These are phyloP conservation scores for Drosophila quasianomalipes DNA, from an alignment of 2,888 invertebrate genomes.

Conservation along the genomic window DNA sequence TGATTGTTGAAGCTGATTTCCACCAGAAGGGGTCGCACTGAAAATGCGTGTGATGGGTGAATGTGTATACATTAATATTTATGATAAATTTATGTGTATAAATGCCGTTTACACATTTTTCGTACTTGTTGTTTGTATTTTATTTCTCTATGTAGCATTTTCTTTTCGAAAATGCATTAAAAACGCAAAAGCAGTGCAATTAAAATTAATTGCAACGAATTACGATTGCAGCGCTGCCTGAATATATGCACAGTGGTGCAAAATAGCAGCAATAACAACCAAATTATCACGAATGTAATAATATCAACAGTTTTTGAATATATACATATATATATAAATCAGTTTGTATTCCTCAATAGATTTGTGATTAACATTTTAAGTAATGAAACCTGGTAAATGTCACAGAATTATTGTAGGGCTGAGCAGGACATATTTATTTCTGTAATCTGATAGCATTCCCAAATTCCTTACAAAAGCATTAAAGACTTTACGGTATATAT, in stretches of 20 bases:
- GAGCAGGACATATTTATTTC: too few relatives aligned
- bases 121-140: conserved; percentile 12
- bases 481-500: not conserved
- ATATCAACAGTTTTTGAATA: not conserved
- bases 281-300: conserved; percentile 6
- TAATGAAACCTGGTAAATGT: not conserved
- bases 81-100: conserved; percentile 74
- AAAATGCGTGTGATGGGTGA: conserved; percentile 23
- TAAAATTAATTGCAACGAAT: conserved; percentile 78
- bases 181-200: conserved; percentile 70
- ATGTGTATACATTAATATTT: conserved; percentile 60
- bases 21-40: conserved; percentile 93
- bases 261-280: conserved; percentile 27
- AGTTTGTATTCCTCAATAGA: not conserved
- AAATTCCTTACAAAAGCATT: not conserved
- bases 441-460: not conserved
- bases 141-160: conserved; percentile 26
- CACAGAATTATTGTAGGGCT: too few relatives aligned
- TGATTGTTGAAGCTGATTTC: conserved; percentile 92
- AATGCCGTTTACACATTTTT: conserved; percentile 56
- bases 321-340: not conserved
- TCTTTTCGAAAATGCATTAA: conserved; percentile 65
- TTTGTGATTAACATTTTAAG: not conserved
- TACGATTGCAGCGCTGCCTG: conserved; percentile 50
- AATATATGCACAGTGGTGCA: conserved; percentile 26